phyloP scores from a whole-genome alignment of 1,140 invertebrate genomes.

The Euschistus heros region DNA sequence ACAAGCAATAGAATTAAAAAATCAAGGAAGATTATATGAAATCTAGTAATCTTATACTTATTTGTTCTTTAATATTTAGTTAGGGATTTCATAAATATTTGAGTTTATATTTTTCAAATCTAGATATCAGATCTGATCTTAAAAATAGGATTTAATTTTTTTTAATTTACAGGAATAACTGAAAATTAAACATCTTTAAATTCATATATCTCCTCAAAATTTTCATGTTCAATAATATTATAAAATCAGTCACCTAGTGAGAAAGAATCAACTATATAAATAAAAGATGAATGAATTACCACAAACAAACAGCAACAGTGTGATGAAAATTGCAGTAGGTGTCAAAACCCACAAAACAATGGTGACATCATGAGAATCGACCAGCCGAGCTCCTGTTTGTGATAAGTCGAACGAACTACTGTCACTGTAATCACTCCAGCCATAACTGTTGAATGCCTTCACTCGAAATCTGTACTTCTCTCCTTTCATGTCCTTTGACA shows the following conservation, averaged over 20 bases:
- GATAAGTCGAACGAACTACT: constrained; percentile 44
- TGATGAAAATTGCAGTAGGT: constrained; percentile 38
- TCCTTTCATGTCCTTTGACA: constrained; percentile 48
- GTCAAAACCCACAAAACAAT: constrained; percentile 46
- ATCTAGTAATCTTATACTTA: too few species aligned
- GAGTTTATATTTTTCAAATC: too few species aligned
- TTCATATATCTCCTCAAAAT: too few species aligned
- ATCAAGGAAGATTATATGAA: background rate
- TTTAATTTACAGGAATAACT: too few species aligned
- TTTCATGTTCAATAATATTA: too few species aligned
- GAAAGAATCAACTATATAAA: too few species aligned
- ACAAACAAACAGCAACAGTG: constrained; percentile 36
- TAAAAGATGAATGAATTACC: constrained; percentile 36
- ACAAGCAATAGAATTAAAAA: background rate
- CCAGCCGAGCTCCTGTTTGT: constrained; percentile 43
- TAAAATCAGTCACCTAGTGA: too few species aligned
- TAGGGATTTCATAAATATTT: too few species aligned
- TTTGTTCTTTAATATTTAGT: too few species aligned
- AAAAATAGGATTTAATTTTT: too few species aligned
- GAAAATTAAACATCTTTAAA: too few species aligned
- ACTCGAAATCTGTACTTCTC: constrained; percentile 63
- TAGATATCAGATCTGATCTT: too few species aligned
- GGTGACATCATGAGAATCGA: constrained; percentile 44
- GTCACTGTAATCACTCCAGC: constrained; percentile 58
- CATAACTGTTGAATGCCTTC: constrained; percentile 64